These are phyloP conservation scores for Spinibarbus caldwelli DNA, from an alignment of 2,797 vertebrate genomes.

Conservation along the genomic window DNA sequence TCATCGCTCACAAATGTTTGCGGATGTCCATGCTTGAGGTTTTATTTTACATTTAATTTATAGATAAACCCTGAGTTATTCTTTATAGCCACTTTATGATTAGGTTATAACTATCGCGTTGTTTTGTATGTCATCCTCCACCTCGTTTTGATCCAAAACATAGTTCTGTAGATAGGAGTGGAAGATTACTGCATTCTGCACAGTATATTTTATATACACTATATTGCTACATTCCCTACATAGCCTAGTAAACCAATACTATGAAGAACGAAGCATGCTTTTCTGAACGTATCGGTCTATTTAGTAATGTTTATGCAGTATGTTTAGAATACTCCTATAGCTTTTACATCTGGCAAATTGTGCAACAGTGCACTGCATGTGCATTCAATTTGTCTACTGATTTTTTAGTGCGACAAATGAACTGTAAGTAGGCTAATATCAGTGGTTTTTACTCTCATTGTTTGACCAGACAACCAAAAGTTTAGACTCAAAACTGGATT, in stretches of 20 bases:
- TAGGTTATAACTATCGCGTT: background rate
- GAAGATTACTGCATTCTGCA: background rate
- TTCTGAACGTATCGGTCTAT: no score
- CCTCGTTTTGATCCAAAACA: background rate
- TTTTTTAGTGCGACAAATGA: slow-evolving; percentile 4
- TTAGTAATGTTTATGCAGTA: no score
- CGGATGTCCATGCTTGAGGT: background rate
- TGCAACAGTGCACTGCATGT: background rate
- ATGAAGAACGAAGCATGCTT: background rate
- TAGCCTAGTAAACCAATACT: background rate
- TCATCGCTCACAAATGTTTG: background rate
- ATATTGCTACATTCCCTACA: background rate
- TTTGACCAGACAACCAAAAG: background rate
- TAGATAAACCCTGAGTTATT: background rate
- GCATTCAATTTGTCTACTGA: background rate
- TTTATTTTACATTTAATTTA: background rate
- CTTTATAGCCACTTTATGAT: background rate
- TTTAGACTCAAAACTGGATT: background rate
- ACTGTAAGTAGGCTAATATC: background rate
- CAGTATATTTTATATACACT: background rate
- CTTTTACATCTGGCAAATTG: background rate
- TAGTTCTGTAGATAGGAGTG: background rate
- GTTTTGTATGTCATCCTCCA: background rate
- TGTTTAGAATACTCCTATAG: background rate
- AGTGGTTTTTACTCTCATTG: background rate